These are phyloP conservation scores for Troglohyphantes excavatus DNA, from an alignment of 2,888 invertebrate species.

Conservation along the genomic window DNA sequence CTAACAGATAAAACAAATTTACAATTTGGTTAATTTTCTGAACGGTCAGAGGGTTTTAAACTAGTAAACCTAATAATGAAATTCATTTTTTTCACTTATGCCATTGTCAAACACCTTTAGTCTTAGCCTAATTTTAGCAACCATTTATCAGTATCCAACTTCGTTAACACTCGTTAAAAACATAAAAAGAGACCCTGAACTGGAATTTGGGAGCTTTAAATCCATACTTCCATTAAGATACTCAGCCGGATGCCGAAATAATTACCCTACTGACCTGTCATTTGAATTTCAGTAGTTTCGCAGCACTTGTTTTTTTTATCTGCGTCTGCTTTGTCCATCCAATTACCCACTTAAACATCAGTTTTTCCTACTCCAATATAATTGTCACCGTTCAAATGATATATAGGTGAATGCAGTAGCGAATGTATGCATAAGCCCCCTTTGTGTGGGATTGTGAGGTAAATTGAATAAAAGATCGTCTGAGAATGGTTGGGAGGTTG, in stretches of 20 bases:
- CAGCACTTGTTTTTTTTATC: conserved; percentile 10
- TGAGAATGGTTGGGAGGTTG: not conserved
- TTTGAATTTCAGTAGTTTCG: conserved; percentile 11
- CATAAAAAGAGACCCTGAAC: not conserved
- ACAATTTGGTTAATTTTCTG: too few relatives aligned
- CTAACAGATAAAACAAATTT: too few relatives aligned
- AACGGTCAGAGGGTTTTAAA: too few relatives aligned
- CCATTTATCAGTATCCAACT: too few relatives aligned
- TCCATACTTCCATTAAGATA: not conserved
- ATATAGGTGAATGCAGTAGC: conserved; percentile 17
- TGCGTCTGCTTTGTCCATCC: not conserved
- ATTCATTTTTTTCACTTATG: too few relatives aligned
- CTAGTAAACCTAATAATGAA: too few relatives aligned
- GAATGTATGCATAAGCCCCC: not conserved
- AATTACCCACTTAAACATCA: not conserved
- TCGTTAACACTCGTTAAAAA: not conserved
- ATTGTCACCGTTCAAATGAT: conserved; percentile 18
- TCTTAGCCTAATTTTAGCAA: too few relatives aligned
- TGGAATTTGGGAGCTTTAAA: not conserved
- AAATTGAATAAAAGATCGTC: conserved; percentile 24
- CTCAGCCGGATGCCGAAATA: conserved; percentile 39
- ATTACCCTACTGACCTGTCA: conserved; percentile 60
- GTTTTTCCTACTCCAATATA: not conserved
- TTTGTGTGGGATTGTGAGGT: not conserved
- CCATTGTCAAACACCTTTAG: too few relatives aligned